These are phyloP conservation scores for Apodemus speciosus DNA, from an alignment of 2,113 vertebrate genomes.

Conservation along the genomic window DNA sequence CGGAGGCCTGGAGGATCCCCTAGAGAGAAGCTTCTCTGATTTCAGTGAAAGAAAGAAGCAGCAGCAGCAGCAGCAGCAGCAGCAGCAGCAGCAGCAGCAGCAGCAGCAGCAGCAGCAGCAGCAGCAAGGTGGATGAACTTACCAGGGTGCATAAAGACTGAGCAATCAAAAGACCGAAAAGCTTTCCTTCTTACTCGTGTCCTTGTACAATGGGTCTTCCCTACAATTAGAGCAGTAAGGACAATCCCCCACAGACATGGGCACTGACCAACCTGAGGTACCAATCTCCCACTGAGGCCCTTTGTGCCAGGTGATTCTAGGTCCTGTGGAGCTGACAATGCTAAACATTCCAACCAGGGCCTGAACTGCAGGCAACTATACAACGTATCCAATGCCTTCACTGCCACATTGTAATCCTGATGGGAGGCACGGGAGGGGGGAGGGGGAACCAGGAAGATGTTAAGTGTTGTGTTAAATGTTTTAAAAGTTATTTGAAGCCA, in stretches of 20 bases:
- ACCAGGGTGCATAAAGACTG: not conserved
- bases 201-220: too few species aligned
- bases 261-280: not conserved
- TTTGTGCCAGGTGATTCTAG: not conserved
- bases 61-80: not conserved
- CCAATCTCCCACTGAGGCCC: not conserved
- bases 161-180: not conserved
- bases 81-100: not conserved
- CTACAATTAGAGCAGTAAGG: not conserved
- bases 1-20: not conserved
- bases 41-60: not conserved
- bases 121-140: not conserved
- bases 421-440: not conserved
- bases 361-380: not conserved
- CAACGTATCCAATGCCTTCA: not conserved
- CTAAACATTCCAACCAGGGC: not conserved
- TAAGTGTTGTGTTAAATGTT: not conserved
- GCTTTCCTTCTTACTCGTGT: not conserved
- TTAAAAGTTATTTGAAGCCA: not conserved
- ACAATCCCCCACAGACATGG: too few species aligned
- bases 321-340: not conserved
- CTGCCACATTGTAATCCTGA: not conserved
- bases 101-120: not conserved
- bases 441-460: not conserved
- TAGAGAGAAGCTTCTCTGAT: not conserved